Conservation (phyloP, 35 echinoderm and acorn worm genomes). For the Acanthaster planci region DNA sequence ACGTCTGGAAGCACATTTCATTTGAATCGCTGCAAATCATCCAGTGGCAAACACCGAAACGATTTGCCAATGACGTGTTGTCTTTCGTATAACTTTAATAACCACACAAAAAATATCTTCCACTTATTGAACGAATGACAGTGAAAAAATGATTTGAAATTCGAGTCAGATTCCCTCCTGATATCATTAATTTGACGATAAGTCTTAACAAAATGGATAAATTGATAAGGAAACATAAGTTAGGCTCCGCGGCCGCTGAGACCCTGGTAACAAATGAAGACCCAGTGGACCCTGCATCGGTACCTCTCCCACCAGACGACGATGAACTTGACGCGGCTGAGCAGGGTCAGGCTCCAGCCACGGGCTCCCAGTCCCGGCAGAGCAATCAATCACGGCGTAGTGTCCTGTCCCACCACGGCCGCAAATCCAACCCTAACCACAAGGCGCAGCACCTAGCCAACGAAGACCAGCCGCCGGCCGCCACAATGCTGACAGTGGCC, state of each 20-base stretch:
- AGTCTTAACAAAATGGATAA: constrained; percentile 3
- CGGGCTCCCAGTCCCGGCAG: neutral
- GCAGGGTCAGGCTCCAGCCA: neutral
- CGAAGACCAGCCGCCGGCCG: neutral
- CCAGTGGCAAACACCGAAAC: too few relatives aligned
- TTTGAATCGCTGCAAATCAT: too few relatives aligned
- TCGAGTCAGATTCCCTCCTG: neutral
- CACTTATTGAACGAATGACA: neutral
- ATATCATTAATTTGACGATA: neutral
- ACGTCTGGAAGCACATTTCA: too few relatives aligned
- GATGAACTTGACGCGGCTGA: neutral
- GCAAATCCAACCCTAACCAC: neutral
- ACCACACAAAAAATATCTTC: neutral
- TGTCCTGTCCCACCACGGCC: neutral
- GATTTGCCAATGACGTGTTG: neutral
- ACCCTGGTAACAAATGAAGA: neutral
- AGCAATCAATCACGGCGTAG: neutral
- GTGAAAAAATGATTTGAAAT: too few relatives aligned
- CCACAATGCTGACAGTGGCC: neutral
- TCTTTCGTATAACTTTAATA: neutral
- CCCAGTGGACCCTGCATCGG: neutral
- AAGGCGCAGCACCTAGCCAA: neutral
- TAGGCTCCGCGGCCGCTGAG: neutral
- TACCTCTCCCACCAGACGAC: neutral
- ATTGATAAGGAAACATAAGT: neutral